These are phyloP conservation scores for Acropora tenuis DNA, from an alignment of 64 coral and sea anemone genomes.

Conservation along the genomic window DNA sequence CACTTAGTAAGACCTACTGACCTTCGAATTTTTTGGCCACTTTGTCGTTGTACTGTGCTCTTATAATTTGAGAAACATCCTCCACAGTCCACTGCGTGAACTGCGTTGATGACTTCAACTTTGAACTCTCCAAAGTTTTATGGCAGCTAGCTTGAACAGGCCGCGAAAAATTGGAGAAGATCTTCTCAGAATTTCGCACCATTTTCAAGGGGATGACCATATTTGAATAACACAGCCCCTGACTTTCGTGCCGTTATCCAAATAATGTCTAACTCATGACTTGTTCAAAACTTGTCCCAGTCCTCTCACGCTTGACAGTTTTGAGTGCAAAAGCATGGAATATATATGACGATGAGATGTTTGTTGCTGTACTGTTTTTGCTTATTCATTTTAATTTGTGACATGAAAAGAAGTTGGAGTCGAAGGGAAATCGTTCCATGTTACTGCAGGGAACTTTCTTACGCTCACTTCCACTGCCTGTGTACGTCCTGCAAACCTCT, in stretches of 20 bases:
- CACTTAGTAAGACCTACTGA: neutral
- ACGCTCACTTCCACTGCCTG: slow-evolving; percentile 34
- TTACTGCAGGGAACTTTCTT: slow-evolving; percentile 3
- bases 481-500: neutral
- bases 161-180: neutral
- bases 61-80: neutral
- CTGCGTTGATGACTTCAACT: neutral
- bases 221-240: neutral
- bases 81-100: neutral
- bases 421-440: slow-evolving; percentile 18
- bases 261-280: neutral
- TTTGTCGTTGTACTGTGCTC: neutral
- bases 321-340: no score
- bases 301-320: neutral
- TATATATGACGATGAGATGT: no score
- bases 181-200: no score
- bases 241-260: neutral
- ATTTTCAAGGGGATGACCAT: no score
- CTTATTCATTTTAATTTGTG: no score
- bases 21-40: slow-evolving; percentile 15
- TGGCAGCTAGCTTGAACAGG: neutral
- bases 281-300: neutral
- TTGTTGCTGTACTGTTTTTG: neutral
- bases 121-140: neutral
- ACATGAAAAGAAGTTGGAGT: slow-evolving; percentile 20